Percentiles rank a stretch among this genome's conserved stretches.
These are phyloP conservation scores for Epinotia ramella DNA, from an alignment of 2,888 invertebrate species.

Conservation along the genomic window DNA sequence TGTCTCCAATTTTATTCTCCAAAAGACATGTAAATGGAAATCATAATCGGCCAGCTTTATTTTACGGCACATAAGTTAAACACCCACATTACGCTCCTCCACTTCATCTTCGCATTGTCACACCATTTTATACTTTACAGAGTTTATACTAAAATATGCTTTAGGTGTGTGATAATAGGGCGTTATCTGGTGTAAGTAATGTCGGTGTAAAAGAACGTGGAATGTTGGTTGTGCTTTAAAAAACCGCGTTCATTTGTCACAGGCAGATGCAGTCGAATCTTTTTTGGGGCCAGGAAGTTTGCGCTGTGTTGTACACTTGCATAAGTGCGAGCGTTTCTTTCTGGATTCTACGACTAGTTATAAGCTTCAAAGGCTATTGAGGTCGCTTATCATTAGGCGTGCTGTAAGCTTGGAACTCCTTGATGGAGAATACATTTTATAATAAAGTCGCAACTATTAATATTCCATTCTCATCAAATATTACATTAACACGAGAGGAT, in stretches of 20 bases:
- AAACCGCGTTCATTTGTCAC: constrained; percentile 83
- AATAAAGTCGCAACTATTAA: too few species aligned
- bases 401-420: too few species aligned
- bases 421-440: too few species aligned
- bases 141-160: constrained; percentile 26
- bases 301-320: neutral
- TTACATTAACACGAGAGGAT: too few species aligned
- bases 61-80: constrained; percentile 73
- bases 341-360: neutral
- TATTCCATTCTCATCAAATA: too few species aligned
- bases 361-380: neutral
- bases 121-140: constrained; percentile 46
- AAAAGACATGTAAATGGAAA: constrained; percentile 51
- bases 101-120: constrained; percentile 61
- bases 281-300: constrained; percentile 55
- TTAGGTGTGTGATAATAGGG: constrained; percentile 21
- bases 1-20: constrained; percentile 27
- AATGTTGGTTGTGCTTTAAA: constrained; percentile 77
- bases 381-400: neutral
- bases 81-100: constrained; percentile 71
- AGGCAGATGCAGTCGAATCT: constrained; percentile 81
- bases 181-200: constrained; percentile 29
- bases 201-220: constrained; percentile 53
- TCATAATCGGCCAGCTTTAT: constrained; percentile 67
- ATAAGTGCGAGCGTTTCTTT: neutral